Evolutionary conservation across 2,797 vertebrate genomes (phyloP).

Genomic region (Ctenopoma kingsleyae): DNA sequence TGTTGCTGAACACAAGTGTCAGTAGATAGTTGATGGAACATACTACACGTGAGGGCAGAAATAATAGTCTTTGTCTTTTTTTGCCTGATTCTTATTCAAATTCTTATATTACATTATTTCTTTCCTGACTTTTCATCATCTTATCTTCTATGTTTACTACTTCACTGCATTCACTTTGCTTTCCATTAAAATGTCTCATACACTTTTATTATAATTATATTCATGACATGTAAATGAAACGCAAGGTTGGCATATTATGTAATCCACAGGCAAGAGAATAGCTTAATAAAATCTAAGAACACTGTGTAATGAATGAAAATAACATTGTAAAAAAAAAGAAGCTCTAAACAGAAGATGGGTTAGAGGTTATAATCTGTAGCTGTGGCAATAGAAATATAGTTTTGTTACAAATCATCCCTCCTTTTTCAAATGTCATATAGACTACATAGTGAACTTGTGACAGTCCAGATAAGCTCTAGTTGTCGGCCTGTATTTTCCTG

Average conservation of each 20-base stretch:
- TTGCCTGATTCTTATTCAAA: conserved; percentile 9
- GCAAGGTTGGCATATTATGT: conserved; percentile 10
- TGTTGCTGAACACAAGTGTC: background rate
- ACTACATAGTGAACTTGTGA: conserved; percentile 35
- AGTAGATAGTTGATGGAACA: background rate
- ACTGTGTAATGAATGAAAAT: background rate
- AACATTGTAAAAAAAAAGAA: background rate
- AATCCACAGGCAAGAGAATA: background rate
- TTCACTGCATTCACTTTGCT: conserved; percentile 20
- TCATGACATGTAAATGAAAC: conserved; percentile 20
- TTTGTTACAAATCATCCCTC: conserved; percentile 30
- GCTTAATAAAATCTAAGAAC: background rate
- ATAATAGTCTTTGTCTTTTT: background rate
- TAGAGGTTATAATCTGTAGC: conserved; percentile 1
- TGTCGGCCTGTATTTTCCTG: conserved; percentile 52
- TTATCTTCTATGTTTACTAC: conserved; percentile 20
- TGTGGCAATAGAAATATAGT: conserved; percentile 31
- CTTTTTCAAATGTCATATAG: conserved; percentile 40
- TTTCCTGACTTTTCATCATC: conserved; percentile 2
- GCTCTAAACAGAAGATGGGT: background rate
- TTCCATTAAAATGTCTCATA: conserved; percentile 19
- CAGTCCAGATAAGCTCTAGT: conserved; percentile 60
- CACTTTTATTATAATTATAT: conserved; percentile 18
- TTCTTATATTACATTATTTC: conserved; percentile 22
- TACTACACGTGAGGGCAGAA: conserved; percentile 1